Evolutionary conservation across 2,113 vertebrate genomes (phyloP).

Genomic region (Anser brachyrhynchus): DNA sequence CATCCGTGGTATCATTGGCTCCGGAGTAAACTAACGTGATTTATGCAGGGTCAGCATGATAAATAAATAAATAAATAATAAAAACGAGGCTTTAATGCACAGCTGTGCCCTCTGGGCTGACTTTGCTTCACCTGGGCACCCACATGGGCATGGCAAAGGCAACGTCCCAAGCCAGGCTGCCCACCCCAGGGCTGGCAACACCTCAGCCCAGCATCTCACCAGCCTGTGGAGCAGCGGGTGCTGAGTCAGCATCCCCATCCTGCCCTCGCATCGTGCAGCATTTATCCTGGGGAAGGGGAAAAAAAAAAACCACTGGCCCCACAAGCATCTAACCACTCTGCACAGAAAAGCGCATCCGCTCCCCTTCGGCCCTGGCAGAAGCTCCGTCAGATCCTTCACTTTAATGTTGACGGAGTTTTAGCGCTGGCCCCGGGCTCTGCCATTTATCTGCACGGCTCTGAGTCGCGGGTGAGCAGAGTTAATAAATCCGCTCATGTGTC

Average conservation of each 20-base stretch:
- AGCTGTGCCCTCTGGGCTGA: neutral
- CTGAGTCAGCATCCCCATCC: conserved; percentile 50
- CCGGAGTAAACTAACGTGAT: neutral
- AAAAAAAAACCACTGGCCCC: neutral
- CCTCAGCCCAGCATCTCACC: neutral
- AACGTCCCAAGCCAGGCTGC: neutral
- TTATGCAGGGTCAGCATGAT: neutral
- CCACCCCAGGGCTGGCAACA: neutral
- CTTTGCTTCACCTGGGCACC: neutral
- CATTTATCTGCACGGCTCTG: conserved; percentile 32
- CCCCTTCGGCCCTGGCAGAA: neutral
- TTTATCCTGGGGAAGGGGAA: neutral
- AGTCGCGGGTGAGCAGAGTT: conserved; percentile 40
- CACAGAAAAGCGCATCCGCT: conserved; percentile 6
- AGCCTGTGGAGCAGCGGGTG: rapidly evolving
- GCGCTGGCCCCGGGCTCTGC: conserved; percentile 44
- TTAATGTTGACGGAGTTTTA: conserved; percentile 60
- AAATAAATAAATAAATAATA: neutral
- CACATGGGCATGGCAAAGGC: rapidly evolving
- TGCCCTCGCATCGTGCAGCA: neutral
- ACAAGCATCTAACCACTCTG: neutral
- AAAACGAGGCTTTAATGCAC: neutral
- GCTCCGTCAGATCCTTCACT: conserved; percentile 61
- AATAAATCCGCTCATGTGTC: conserved; percentile 61
- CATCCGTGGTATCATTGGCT: neutral